Evolutionary conservation across 2,113 vertebrate species (phyloP).

Genomic region (Notarius quadriscutis): DNA sequence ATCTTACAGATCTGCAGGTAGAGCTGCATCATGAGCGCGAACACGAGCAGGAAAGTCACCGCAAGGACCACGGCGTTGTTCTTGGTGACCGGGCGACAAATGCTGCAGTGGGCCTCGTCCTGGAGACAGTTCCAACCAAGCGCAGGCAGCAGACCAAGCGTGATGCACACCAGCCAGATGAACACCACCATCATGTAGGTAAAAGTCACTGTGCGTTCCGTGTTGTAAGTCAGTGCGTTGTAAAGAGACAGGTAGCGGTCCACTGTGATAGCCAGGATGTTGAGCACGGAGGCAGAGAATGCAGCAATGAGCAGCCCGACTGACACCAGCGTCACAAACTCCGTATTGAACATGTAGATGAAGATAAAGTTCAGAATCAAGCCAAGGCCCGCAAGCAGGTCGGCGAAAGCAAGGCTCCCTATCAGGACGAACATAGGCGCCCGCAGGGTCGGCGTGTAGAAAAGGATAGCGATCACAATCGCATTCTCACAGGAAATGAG

Average conservation of each 20-base stretch:
- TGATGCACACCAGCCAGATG: conserved; percentile 79
- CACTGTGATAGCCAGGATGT: conserved; percentile 88
- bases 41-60: conserved; percentile 84
- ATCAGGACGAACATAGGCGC: conserved; percentile 86
- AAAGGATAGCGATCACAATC: conserved; percentile 85
- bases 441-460: conserved; percentile 84
- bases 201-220: conserved; percentile 81
- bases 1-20: conserved; percentile 92
- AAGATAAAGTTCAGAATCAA: conserved; percentile 86
- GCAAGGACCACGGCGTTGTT: conserved; percentile 85
- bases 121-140: conserved; percentile 89
- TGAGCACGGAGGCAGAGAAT: conserved; percentile 87
- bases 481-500: conserved; percentile 87
- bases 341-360: conserved; percentile 79
- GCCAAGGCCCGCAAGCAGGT: conserved; percentile 84
- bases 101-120: conserved; percentile 81
- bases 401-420: conserved; percentile 84
- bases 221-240: conserved; percentile 91
- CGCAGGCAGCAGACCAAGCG: conserved; percentile 79
- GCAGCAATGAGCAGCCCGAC: conserved; percentile 82
- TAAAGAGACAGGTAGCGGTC: conserved; percentile 90
- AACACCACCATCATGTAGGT: conserved; percentile 82
- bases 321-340: conserved; percentile 76
- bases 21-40: conserved; percentile 89
- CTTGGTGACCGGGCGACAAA: conserved; percentile 84